Evolutionary conservation across 2,113 vertebrate species (phyloP).

Genomic region (Ailurus styani): DNA sequence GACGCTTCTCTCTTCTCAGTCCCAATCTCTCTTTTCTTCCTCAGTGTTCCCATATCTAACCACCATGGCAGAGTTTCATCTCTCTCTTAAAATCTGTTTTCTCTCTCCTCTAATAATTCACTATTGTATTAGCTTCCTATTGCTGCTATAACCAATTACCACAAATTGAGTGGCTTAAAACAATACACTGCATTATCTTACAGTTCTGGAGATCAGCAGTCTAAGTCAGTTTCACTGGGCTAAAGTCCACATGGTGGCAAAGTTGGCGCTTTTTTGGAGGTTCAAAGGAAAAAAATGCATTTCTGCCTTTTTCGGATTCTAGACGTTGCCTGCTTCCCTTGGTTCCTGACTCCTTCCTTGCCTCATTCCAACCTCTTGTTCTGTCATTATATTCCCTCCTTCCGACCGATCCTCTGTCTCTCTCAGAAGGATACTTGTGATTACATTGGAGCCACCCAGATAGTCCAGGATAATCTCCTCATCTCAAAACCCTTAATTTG

Average conservation of each 20-base stretch:
- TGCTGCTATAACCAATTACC: not conserved
- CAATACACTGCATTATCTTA: not conserved
- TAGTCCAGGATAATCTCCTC: not conserved
- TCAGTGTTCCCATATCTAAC: not conserved
- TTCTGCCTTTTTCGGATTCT: not conserved
- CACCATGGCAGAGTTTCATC: not conserved
- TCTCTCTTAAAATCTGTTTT: not conserved
- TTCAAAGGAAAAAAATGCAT: not conserved
- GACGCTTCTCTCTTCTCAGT: not conserved
- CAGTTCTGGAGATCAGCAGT: not conserved
- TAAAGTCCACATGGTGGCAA: not conserved
- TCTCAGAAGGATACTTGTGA: not conserved
- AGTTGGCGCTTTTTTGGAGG: not conserved
- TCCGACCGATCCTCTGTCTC: not conserved
- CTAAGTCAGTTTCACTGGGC: not conserved
- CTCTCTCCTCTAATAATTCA: not conserved
- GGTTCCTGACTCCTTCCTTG: not conserved
- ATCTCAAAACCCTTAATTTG: not conserved
- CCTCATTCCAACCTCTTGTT: not conserved
- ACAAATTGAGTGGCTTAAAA: not conserved
- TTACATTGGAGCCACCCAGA: not conserved
- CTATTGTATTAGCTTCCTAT: not conserved
- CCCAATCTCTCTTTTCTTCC: not conserved
- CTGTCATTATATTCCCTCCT: not conserved
- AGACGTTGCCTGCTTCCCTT: not conserved